Conservation (phyloP, 2,888 invertebrate genomes). For the Meiosimyza decipiens region DNA sequence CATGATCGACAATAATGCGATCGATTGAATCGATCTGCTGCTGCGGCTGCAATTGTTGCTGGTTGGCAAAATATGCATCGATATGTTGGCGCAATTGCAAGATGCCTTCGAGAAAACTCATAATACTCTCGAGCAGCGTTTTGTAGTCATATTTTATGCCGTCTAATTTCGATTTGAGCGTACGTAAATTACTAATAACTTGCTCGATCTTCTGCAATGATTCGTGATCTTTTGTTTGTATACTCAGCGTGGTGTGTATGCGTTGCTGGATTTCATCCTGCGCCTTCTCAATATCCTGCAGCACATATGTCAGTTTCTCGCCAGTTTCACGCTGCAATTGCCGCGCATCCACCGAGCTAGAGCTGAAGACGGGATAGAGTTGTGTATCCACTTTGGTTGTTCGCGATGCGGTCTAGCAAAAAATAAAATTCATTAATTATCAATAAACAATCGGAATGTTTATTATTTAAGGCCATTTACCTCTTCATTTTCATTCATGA, state of each 20-base stretch:
- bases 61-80: conserved; percentile 69
- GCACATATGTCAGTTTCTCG: conserved; percentile 70
- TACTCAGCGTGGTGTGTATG: conserved; percentile 74
- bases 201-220: conserved; percentile 70
- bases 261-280: conserved; percentile 76
- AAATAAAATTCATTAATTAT: conserved; percentile 28
- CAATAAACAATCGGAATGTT: conserved; percentile 18
- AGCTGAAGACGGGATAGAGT: conserved; percentile 79
- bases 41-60: conserved; percentile 41
- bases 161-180: conserved; percentile 75
- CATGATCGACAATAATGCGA: conserved; percentile 72
- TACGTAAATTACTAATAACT: conserved; percentile 74
- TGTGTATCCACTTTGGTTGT: conserved; percentile 77
- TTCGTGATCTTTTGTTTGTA: conserved; percentile 72
- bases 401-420: conserved; percentile 72
- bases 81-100: conserved; percentile 73
- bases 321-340: conserved; percentile 71
- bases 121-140: conserved; percentile 75
- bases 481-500: conserved; percentile 75
- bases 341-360: conserved; percentile 71
- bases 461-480: conserved; percentile 64
- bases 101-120: conserved; percentile 77
- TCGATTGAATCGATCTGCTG: conserved; percentile 68
- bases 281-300: conserved; percentile 73
- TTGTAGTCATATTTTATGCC: conserved; percentile 78